Conservation (phyloP, 2,888 invertebrate genomes). For the Drosophila meridionalis region DNA sequence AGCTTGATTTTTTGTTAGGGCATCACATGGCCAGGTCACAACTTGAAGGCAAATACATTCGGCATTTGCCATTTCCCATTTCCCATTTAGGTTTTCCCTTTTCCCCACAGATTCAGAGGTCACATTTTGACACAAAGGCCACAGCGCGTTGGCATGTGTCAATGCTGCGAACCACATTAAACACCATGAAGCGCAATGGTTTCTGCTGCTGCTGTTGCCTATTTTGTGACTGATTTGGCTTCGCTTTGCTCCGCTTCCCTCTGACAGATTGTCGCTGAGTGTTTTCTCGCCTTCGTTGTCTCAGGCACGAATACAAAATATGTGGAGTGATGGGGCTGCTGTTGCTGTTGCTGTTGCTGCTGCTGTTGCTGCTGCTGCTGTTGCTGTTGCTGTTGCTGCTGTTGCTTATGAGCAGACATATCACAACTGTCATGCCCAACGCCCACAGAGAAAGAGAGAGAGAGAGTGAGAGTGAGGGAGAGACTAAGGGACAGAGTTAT, state of each 20-base stretch:
- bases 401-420: constrained; percentile 22
- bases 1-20: neutral
- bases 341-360: constrained; percentile 1
- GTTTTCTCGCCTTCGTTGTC: constrained; percentile 8
- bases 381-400: constrained; percentile 3
- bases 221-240: constrained; percentile 46
- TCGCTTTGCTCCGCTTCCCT: constrained; percentile 18
- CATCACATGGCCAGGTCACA: neutral
- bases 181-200: constrained; percentile 31
- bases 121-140: constrained; percentile 9
- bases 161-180: constrained; percentile 16
- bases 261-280: constrained; percentile 19
- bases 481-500: constrained; percentile 11
- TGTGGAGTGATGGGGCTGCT: neutral
- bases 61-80: neutral
- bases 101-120: constrained; percentile 14
- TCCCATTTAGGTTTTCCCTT: too few species aligned
- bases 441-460: neutral
- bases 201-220: constrained; percentile 27
- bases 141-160: constrained; percentile 19
- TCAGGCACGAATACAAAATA: neutral
- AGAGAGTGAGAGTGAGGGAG: neutral
- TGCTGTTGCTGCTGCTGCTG: neutral
- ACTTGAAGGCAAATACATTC: neutral
- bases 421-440: constrained; percentile 17